phyloP scores from a whole-genome alignment of 2,888 invertebrate species.

The Phrixothrix hirtus region DNA sequence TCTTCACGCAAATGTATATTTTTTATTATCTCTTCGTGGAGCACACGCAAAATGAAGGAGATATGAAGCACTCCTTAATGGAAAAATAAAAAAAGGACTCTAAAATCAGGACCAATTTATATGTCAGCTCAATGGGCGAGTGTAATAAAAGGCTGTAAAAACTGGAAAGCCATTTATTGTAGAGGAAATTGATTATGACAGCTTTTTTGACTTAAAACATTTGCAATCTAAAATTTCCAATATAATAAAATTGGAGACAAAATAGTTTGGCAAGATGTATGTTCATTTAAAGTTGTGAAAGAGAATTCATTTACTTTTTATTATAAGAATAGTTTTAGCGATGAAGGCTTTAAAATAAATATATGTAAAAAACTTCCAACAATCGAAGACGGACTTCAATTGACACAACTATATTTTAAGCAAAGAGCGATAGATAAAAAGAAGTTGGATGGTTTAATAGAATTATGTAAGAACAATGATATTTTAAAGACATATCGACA shows the following conservation, averaged over 20 bases:
- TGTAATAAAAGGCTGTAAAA: not conserved
- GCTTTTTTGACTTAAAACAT: not conserved
- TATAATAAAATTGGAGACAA: not conserved
- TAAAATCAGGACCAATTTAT: slow-evolving; percentile 11
- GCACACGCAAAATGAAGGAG: slow-evolving; percentile 37
- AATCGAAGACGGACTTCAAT: too few relatives aligned
- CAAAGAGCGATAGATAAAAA: too few relatives aligned
- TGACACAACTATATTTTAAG: too few relatives aligned
- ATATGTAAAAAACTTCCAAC: too few relatives aligned
- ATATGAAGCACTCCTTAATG: slow-evolving; percentile 33
- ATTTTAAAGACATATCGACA: too few relatives aligned
- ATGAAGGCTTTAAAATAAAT: too few relatives aligned
- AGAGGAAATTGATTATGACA: not conserved
- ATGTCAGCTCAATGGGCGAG: slow-evolving; percentile 4
- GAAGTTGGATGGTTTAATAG: too few relatives aligned
- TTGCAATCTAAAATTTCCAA: not conserved
- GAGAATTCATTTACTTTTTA: not conserved
- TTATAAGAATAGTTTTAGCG: not conserved
- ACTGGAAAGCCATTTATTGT: not conserved
- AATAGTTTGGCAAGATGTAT: not conserved
- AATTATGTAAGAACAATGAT: too few relatives aligned
- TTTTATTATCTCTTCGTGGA: too few relatives aligned
- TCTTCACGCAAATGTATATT: too few relatives aligned
- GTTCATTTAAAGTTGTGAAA: not conserved
- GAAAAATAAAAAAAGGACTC: slow-evolving; percentile 25